Evolutionary conservation across 2,797 vertebrate species (phyloP).

Genomic region (Alosa sapidissima): DNA sequence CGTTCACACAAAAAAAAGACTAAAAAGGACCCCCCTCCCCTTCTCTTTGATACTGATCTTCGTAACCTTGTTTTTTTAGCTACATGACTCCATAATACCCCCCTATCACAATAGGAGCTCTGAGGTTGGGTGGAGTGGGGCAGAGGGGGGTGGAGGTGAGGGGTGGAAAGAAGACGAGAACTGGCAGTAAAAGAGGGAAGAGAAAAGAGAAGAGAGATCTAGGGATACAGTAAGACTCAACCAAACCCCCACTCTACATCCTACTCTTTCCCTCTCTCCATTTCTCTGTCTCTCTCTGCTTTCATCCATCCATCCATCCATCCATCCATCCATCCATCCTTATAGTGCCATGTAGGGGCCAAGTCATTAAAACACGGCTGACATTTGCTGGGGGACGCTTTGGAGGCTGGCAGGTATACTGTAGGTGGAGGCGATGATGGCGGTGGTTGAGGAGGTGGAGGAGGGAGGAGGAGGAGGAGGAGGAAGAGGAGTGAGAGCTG

Average conservation of each 20-base stretch:
- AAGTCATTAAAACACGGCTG: neutral
- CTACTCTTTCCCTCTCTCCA: neutral
- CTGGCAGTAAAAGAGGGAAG: conserved; percentile 36
- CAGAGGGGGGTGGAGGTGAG: neutral
- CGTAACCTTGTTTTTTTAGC: conserved; percentile 76
- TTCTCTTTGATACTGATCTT: conserved; percentile 76
- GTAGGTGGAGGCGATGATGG: neutral
- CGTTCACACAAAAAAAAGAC: conserved; percentile 16
- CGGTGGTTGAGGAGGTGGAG: neutral
- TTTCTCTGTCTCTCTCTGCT: neutral
- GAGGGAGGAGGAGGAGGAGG: neutral
- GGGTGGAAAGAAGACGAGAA: conserved; percentile 50
- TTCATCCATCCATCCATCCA: neutral
- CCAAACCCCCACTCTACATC: neutral
- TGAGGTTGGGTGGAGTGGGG: neutral
- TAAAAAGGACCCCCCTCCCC: conserved; percentile 3
- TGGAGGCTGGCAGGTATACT: neutral
- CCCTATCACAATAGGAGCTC: conserved; percentile 66
- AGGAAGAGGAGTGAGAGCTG: neutral
- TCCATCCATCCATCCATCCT: neutral
- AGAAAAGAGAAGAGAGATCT: neutral
- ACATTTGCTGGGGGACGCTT: neutral
- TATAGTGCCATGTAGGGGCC: neutral
- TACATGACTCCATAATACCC: conserved; percentile 73
- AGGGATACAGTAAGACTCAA: neutral